Base-by-base conservation (phyloP, 1,140 invertebrate species). In the Ditylenchus dipsaci region DNA sequence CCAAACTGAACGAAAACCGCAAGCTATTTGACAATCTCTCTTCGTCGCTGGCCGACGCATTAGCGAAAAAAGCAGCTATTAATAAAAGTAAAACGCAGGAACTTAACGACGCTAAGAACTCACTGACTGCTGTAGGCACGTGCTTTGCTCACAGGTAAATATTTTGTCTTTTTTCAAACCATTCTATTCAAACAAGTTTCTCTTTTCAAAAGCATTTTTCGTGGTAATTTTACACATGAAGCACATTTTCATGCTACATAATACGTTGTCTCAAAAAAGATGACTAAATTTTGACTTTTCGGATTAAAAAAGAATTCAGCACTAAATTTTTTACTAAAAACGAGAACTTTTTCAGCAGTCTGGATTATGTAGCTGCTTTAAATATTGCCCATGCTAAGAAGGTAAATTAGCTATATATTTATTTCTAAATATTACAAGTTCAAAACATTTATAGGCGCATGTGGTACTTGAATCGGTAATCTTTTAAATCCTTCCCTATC, bases 281-380 rank as follows among this genome's bases (percentile, higher is more conserved):
- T n/a, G n/a, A n/a, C n/a, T n/a, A n/a, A n/a, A n/a, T n/a, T n/a
- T n/a, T n/a, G n/a, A n/a, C n/a, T n/a, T n/a, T n/a, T n/a, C n/a
- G n/a, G n/a, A n/a, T n/a, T n/a, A n/a, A n/a, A n/a, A n/a, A n/a
- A n/a, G n/a, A n/a, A n/a, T n/a, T n/a, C n/a, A n/a, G n/a, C n/a
- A n/a, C n/a, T n/a, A n/a, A n/a, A n/a, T n/a, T n/a, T n/a, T n/a
- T n/a, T n/a, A n/a, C n/a, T n/a, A n/a, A n/a, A n/a, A n/a, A n/a
- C n/a, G n/a, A n/a, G n/a, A n/a, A n/a, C n/a, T n/a, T n/a, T n/a
- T n/a, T n/a, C n/a, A 38, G 33, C 33, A 69, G 33, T 5, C 73
- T 81, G 11, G 80, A 82, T 65, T 82, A 82, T 70, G 81, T 82
- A 27, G 79, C 81, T 43, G 74, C 76, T 43, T 75, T 82, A 9